Percentiles rank a stretch among this genome's conserved stretches.
phyloP scores from a whole-genome alignment of 2,113 vertebrate genomes.

The Hydropotes inermis region DNA sequence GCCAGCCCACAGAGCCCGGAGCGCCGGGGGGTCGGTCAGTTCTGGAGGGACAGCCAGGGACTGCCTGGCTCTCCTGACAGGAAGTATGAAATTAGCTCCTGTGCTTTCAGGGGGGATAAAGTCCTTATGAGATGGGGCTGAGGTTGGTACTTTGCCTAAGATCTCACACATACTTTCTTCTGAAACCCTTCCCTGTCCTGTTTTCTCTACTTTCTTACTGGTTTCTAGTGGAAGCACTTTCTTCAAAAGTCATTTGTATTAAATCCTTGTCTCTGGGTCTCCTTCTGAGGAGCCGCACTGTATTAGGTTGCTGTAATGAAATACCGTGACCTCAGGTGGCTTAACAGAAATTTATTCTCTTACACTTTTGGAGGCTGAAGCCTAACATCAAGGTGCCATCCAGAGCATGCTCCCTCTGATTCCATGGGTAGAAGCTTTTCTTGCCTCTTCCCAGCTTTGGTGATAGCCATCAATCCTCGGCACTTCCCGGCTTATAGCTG shows the following conservation, averaged over 20 bases:
- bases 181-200: background rate
- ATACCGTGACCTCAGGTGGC: background rate
- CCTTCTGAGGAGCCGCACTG: background rate
- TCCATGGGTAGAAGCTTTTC: no score
- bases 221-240: background rate
- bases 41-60: background rate
- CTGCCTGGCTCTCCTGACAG: rapidly evolving
- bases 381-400: background rate
- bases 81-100: background rate
- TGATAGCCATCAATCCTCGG: background rate
- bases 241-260: background rate
- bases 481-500: background rate
- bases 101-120: background rate
- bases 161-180: background rate
- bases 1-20: background rate
- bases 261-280: background rate
- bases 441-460: background rate
- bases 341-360: background rate
- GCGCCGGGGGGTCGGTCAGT: background rate
- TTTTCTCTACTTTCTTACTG: background rate
- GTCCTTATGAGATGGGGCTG: background rate
- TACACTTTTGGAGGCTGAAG: background rate
- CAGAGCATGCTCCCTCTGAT: background rate
- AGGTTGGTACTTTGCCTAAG: background rate
- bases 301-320: background rate